Evolutionary conservation across 2,888 invertebrate genomes (phyloP), one percentile per base, ranked within the genome.

Genomic region (Vesta saturnalis): DNA sequence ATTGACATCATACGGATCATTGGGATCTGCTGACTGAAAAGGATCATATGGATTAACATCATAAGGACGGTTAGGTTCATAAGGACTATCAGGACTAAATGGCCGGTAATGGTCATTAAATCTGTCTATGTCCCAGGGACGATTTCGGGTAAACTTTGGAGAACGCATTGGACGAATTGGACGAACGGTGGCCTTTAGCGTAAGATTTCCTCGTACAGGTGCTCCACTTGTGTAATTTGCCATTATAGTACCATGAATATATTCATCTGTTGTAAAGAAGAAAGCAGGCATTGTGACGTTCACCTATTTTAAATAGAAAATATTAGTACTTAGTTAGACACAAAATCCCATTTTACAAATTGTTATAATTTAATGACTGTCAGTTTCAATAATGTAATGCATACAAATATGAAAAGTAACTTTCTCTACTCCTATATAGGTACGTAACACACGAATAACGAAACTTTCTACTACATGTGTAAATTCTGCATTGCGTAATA

Each of bases 281-380:
- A 96, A 96, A 0, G 96, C 93, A 0, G 97, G 95, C 92, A 97
- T 96, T 0, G 96, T 96, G 0, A 98, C 96, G 83, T 97, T 97
- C 0, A 96, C 94, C 89, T 90, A 79, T 59, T 79, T 22, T 35
- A 18, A 49, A 15, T 23, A 60, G 18, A 56, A 18, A 14, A 55
- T 55, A 74, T 16, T 62, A 60, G 72, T 10, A 19, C 47, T 52
- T 18, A n/a, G n/a, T n/a, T n/a, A n/a, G n/a, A n/a, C n/a, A n/a
- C n/a, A n/a, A n/a, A n/a, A n/a, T n/a, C n/a, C n/a, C n/a, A n/a
- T n/a, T n/a, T n/a, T n/a, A n/a, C n/a, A n/a, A n/a, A n/a, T n/a
- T n/a, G n/a, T n/a, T n/a, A n/a, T n/a, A n/a, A n/a, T n/a, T n/a
- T n/a, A n/a, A n/a, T n/a, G n/a, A n/a, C n/a, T n/a, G n/a, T n/a